A percentile compares a stretch with the other conserved stretches of the same genome.
These are phyloP conservation scores for Luperina nickerlii DNA, from an alignment of 2,888 invertebrate species.

Conservation along the genomic window DNA sequence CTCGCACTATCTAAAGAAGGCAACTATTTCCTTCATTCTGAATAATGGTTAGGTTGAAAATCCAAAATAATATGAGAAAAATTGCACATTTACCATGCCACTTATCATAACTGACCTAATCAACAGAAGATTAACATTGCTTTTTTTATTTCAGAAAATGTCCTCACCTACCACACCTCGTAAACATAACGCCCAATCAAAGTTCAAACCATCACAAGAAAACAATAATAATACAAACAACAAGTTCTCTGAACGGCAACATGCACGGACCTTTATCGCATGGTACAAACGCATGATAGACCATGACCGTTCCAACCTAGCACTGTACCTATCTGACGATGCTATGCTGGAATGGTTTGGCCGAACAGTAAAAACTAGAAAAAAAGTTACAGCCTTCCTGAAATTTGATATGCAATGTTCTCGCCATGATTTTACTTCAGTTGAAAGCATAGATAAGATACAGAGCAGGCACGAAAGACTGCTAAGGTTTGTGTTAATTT, in stretches of 20 bases:
- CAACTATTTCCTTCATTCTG: background rate
- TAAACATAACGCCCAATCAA: conserved; percentile 68
- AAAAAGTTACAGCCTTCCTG: conserved; percentile 90
- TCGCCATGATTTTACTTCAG: conserved; percentile 86
- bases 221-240: conserved; percentile 74
- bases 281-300: conserved; percentile 89
- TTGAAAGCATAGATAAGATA: conserved; percentile 84
- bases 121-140: background rate
- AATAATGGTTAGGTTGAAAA: background rate
- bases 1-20: background rate
- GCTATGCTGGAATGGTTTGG: conserved; percentile 92
- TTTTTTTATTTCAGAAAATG: conserved; percentile 75
- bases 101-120: background rate
- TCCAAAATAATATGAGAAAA: background rate
- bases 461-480: conserved; percentile 74
- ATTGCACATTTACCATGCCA: background rate
- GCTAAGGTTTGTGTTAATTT: conserved; percentile 76
- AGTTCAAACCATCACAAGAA: conserved; percentile 70
- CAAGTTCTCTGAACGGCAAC: conserved; percentile 75
- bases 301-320: conserved; percentile 85
- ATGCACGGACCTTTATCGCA: conserved; percentile 83
- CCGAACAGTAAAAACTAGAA: conserved; percentile 90
- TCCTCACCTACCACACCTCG: conserved; percentile 73
- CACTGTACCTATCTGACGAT: conserved; percentile 87
- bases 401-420: conserved; percentile 89